Evolutionary conservation across 2,113 vertebrate genomes (phyloP), one percentile per base, ranked within the genome.

Genomic region (Actenoides hombroni): DNA sequence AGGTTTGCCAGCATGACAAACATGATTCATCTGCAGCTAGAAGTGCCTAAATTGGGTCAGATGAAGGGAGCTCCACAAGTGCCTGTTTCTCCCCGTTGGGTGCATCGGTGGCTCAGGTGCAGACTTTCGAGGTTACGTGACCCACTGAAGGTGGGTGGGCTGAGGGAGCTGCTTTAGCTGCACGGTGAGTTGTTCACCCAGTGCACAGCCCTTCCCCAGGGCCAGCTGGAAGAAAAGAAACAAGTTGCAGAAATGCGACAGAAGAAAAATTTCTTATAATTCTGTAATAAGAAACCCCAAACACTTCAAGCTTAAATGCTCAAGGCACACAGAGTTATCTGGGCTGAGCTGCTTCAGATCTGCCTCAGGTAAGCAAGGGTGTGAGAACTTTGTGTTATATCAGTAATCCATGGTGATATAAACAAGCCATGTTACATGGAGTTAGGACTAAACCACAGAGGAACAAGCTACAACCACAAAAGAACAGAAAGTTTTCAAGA

Each of bases 11-110:
- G 49, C 19, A 19, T 46, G 46, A 19, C 46, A 46, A 19, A 20
- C 11, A 2, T 1, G 18, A 25, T 29, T 35, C 44, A 23, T 3
- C 15, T 25, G 2, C 5, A 29, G 35, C 35, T 10, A 5, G 28
- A 24, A 10, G 19, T 21, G 56, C n/a, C 46, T 29, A 25, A 25
- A 6, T 26, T 11, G 56, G 6, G 39, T 40, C 39, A 40, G 39
- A 40, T 14, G 48, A 16, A 48, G 0, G 1, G 73, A 48, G 31
- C 42, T 37, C 17, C 39, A 23, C 3, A 48, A 9, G 28, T 9
- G 17, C 17, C 65, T 3, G 5, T 46, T 54, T 15, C 18, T 64
- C 39, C 46, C 37, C 7, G 18, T 2, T 23, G n/a, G 18, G n/a
- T 14, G 28, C 14, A 12, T 6, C 9, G 5, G 31, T 6, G 9